Percentiles rank a stretch among this genome's conserved stretches.
Evolutionary conservation across 2,113 vertebrate genomes (phyloP).

Genomic region (Gallinago media): DNA sequence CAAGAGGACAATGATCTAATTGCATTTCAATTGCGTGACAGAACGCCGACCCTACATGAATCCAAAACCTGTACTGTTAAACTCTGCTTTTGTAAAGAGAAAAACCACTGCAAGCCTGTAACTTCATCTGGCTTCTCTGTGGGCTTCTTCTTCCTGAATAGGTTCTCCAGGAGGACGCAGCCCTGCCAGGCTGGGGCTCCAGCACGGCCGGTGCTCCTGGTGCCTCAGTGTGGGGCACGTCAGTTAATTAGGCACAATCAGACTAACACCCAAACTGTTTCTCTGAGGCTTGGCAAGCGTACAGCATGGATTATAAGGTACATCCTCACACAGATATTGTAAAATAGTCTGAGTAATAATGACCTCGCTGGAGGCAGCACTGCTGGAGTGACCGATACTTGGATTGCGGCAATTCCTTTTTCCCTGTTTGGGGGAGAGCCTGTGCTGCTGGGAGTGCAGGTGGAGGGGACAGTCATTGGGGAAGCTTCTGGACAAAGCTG

Average conservation of each 20-base stretch:
- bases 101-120: not conserved
- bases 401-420: not conserved
- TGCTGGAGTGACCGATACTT: not conserved
- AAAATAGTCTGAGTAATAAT: not conserved
- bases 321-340: not conserved
- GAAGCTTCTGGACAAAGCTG: not conserved
- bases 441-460: not conserved
- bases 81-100: not conserved
- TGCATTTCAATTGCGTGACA: conserved; percentile 25
- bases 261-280: not conserved
- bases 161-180: not conserved
- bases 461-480: not conserved
- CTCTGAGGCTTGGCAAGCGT: not conserved
- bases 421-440: not conserved
- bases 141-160: not conserved
- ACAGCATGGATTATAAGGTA: not conserved
- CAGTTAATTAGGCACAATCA: not conserved
- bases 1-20: not conserved
- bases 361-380: not conserved
- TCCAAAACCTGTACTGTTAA: not conserved
- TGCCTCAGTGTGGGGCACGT: not conserved
- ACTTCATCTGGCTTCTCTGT: not conserved
- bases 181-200: not conserved
- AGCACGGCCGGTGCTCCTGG: not conserved
- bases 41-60: not conserved